These are phyloP conservation scores for Ursus arctos DNA, from an alignment of 2,113 vertebrate genomes.

Conservation along the genomic window DNA sequence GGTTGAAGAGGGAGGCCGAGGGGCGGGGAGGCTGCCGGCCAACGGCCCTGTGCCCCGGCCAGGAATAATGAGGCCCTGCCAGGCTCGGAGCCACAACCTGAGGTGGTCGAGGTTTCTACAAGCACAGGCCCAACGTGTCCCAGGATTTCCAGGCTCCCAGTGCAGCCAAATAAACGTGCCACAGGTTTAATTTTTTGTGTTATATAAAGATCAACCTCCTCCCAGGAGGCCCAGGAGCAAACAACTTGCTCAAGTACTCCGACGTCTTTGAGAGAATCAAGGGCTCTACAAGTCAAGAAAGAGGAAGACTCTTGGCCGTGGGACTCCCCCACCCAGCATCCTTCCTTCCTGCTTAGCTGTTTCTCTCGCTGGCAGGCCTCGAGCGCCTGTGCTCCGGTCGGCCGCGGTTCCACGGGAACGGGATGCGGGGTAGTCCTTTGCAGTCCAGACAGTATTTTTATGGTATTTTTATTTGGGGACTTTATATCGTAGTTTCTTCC, in stretches of 20 bases:
- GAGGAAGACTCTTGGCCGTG: not conserved
- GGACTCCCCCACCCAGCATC: not conserved
- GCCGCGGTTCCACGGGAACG: not conserved
- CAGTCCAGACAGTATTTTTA: not conserved
- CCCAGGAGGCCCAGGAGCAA: conserved; percentile 9
- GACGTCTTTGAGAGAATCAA: conserved; percentile 48
- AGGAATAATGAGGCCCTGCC: conserved; percentile 81
- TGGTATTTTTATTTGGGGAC: not conserved
- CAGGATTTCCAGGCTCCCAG: conserved; percentile 70
- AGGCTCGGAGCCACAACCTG: conserved; percentile 67
- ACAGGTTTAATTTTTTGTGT: conserved; percentile 23
- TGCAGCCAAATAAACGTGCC: conserved; percentile 36
- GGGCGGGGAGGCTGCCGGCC: not conserved
- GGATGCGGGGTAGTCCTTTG: not conserved
- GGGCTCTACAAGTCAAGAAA: not conserved
- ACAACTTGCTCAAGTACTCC: conserved; percentile 14
- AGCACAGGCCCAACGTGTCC: not conserved
- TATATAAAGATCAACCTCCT: conserved; percentile 34
- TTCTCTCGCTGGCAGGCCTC: not conserved
- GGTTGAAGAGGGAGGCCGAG: conserved; percentile 39
- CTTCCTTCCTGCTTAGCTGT: not conserved
- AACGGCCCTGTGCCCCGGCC: conserved; percentile 60
- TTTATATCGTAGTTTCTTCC: not conserved
- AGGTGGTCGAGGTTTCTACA: conserved; percentile 67
- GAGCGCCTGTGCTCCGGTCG: not conserved